Base-by-base conservation (phyloP, 2,888 invertebrate species). In the Amphipoea oculea region DNA sequence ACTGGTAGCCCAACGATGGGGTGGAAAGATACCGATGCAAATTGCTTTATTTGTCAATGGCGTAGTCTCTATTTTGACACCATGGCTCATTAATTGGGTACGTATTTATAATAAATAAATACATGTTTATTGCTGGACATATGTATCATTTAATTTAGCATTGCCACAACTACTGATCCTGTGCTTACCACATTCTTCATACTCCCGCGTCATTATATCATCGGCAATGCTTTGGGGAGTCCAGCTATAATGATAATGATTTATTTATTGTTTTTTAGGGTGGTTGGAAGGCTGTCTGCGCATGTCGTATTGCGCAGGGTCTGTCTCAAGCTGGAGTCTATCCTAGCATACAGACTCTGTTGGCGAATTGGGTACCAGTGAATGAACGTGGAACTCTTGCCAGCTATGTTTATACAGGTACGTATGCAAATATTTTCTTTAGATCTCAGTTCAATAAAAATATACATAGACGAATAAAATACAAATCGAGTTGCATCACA, bases 341-440 rank as follows among this genome's bases (percentile, higher is more conserved):
- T 89, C 98, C 98, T 0, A 97, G 97, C 42, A 92, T 97, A 0
- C 98, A 98, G 84, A 98, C 97, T 0, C 91, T 98, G 9, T 90
- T 98, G 73, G 97, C 98, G 0, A 98, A 98, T 90, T 98, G 98
- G 98, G 98, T 96, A 0, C 98, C 98, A 0, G 90, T 94, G 0
- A 96, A 96, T 0, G 98, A 98, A 91, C 95, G 98, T 36, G 97
- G 97, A 0, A 95, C 97, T 76, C 92, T 98, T 23, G 94, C 96
- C 84, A 95, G 97, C 78, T 95, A 95, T 57, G 95, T 97, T 0
- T 97, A 97, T 83, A 96, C 95, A 85, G 96, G 96, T 96, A 86
- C 36, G 23, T 63, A n/a, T 23, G 23, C 36, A 36, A 40, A 57
- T 9, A 20, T 40, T 60, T 42, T 48, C 1, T 60, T 29, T 51